A percentile compares a stretch with the other conserved stretches of the same genome.
These are phyloP conservation scores for Unio pictorum DNA, from an alignment of 2,888 invertebrate species.

Conservation along the genomic window DNA sequence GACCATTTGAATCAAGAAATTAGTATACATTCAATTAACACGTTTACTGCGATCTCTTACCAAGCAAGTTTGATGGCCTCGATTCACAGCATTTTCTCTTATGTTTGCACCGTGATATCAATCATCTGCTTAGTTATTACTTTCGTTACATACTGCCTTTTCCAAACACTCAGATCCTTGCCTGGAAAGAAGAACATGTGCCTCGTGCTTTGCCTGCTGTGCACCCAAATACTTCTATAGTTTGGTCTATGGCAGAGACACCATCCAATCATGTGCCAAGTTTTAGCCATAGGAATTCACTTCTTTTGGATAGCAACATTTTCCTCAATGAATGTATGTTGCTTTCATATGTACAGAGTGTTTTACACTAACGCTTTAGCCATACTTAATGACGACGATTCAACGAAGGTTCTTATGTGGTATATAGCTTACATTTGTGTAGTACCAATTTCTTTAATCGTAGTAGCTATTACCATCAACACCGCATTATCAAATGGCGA, in stretches of 20 bases:
- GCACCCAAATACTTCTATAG: conserved; percentile 33
- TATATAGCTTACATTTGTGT: conserved; percentile 18
- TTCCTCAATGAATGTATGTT: conserved; percentile 38
- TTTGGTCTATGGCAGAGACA: conserved; percentile 19
- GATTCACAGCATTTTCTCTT: conserved; percentile 8
- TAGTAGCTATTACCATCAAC: conserved; percentile 9
- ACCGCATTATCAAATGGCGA: conserved; percentile 8
- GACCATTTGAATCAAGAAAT: no score
- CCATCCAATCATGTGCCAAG: conserved; percentile 8
- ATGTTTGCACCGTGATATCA: conserved; percentile 27
- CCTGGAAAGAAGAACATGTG: conserved; percentile 46
- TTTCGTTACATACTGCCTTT: conserved; percentile 36
- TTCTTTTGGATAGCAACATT: conserved; percentile 44
- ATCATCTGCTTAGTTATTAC: conserved; percentile 30
- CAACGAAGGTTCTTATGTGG: background rate
- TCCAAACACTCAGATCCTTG: conserved; percentile 27
- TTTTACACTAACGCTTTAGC: background rate
- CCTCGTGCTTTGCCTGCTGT: conserved; percentile 29
- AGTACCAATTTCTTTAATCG: conserved; percentile 14
- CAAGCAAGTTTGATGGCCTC: background rate
- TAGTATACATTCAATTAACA: no score
- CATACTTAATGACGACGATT: background rate
- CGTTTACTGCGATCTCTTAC: fast-evolving
- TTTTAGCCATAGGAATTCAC: conserved; percentile 33
- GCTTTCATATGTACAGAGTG: conserved; percentile 34